phyloP scores from a whole-genome alignment of 53 echinoderm and acorn worm species.

The Paracentrotus lividus region DNA sequence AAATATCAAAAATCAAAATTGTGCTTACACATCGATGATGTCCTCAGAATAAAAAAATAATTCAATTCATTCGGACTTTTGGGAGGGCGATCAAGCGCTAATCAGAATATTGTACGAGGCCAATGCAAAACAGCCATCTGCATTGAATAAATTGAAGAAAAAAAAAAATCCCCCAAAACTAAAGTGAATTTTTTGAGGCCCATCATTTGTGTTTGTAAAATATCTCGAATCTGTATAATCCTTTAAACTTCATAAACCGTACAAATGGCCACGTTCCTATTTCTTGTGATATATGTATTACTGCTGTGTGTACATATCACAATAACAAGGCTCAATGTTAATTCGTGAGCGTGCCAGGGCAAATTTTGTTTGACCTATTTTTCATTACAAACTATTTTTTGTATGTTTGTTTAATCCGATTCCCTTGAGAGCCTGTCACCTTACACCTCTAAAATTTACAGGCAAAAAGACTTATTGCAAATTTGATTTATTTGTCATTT shows the following conservation, averaged over 20 bases:
- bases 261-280: not conserved
- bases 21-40: not conserved
- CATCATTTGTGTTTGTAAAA: not conserved
- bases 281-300: constrained; percentile 23
- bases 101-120: too few species aligned
- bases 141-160: too few species aligned
- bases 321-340: not conserved
- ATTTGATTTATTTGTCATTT: not conserved
- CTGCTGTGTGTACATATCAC: not conserved
- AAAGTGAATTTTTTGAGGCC: not conserved
- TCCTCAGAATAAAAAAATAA: not conserved
- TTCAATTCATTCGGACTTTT: too few species aligned
- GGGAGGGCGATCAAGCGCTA: too few species aligned
- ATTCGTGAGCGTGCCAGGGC: constrained; percentile 16
- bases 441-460: not conserved
- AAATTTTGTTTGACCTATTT: constrained; percentile 12
- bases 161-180: not conserved
- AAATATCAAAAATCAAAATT: not conserved
- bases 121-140: too few species aligned
- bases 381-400: not conserved
- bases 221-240: constrained; percentile 18
- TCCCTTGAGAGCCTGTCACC: constrained; percentile 17
- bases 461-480: not conserved
- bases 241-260: not conserved
- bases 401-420: constrained; percentile 46